Evolutionary conservation across 2,797 vertebrate genomes (phyloP).

Genomic region (Onychomys leucogaster): DNA sequence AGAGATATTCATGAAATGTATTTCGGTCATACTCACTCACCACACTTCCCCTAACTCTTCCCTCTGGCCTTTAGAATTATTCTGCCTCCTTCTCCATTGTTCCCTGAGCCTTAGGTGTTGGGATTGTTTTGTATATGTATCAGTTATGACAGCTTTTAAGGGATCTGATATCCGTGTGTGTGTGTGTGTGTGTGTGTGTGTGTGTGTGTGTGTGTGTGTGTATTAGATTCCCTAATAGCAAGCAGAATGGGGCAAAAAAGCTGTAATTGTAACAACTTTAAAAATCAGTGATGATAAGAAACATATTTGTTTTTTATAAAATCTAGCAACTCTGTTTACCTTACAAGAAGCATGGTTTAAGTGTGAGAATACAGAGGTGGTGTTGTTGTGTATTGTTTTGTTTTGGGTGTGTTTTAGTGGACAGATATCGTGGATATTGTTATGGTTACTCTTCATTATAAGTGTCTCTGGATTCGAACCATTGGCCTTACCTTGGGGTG

Average conservation of each 20-base stretch:
- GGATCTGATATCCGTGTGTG: background rate
- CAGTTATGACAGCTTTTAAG: background rate
- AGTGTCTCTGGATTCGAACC: background rate
- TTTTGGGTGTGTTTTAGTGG: background rate
- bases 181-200: background rate
- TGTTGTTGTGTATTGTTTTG: background rate
- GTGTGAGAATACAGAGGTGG: background rate
- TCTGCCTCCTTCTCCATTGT: background rate
- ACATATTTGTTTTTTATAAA: background rate
- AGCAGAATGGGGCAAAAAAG: too few species aligned
- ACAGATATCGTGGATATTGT: background rate
- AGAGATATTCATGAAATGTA: background rate
- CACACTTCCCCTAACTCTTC: background rate
- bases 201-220: background rate
- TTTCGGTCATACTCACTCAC: background rate
- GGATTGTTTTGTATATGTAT: background rate
- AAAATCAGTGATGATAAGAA: background rate
- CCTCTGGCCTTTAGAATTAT: background rate
- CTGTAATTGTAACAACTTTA: background rate
- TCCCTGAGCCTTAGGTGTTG: background rate
- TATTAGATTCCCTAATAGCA: background rate
- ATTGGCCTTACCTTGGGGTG: background rate
- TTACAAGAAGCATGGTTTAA: background rate
- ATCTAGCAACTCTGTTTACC: background rate
- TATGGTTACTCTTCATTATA: background rate